A percentile compares a stretch with the other conserved stretches of the same genome.
phyloP scores from a whole-genome alignment of 2,888 invertebrate species.

The Oscheius onirici region DNA sequence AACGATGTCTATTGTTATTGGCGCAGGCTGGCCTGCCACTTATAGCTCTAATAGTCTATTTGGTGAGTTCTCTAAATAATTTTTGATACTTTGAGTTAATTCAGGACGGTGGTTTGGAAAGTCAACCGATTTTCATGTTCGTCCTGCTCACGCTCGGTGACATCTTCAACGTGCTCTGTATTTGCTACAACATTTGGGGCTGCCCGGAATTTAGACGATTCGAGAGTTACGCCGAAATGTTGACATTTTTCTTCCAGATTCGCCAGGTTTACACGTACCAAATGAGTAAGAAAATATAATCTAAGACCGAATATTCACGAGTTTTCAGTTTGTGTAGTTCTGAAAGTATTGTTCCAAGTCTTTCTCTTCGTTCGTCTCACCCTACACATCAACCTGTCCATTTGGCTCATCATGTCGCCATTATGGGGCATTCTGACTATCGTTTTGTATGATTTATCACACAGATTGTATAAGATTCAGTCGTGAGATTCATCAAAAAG shows the following conservation, averaged over 20 bases:
- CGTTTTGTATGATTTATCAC: conserved; percentile 39
- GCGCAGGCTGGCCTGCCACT: conserved; percentile 27
- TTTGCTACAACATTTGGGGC: conserved; percentile 19
- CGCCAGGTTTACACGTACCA: conserved; percentile 19
- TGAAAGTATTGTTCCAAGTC: conserved; percentile 40
- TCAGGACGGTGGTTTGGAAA: conserved; percentile 29
- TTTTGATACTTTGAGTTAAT: not conserved
- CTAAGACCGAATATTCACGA: not conserved
- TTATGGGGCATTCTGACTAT: conserved; percentile 43
- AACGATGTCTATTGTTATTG: conserved; percentile 39
- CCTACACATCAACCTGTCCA: conserved; percentile 25
- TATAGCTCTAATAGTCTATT: conserved; percentile 39
- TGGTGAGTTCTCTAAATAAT: conserved; percentile 38
- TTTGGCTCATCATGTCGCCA: conserved; percentile 37
- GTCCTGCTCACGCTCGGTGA: conserved; percentile 36
- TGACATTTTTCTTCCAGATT: conserved; percentile 9
- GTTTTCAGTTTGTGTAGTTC: conserved; percentile 43
- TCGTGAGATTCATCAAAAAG: too few species aligned
- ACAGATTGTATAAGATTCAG: conserved; percentile 38
- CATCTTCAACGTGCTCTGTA: conserved; percentile 13
- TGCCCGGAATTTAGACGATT: conserved; percentile 23
- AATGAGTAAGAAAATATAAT: conserved; percentile 1
- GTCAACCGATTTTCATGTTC: conserved; percentile 34
- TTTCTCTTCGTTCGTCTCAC: conserved; percentile 38
- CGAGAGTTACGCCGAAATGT: conserved; percentile 23